A percentile compares a stretch with the other conserved stretches of the same genome.
phyloP scores from a whole-genome alignment of 1,140 invertebrate species.

The Drosophila pachea region DNA sequence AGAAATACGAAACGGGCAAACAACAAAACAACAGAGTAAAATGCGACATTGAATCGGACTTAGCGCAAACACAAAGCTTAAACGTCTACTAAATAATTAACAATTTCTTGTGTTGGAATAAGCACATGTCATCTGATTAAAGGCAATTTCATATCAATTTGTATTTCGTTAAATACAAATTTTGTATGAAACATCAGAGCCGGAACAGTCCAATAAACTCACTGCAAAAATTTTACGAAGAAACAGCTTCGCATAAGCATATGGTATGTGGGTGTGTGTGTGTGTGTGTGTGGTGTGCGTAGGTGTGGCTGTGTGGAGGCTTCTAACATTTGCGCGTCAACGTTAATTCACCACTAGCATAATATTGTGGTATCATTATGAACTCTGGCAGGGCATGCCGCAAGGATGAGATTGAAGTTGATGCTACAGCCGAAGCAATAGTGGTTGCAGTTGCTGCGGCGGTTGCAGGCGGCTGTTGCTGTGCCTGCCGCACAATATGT shows the following conservation, averaged over 20 bases:
- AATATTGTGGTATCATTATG: constrained; percentile 76
- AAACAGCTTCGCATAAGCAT: constrained; percentile 40
- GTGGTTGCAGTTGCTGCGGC: constrained; percentile 23
- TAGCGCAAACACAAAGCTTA: neutral
- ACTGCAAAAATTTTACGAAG: constrained; percentile 23
- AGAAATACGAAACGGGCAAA: neutral
- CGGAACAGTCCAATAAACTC: constrained; percentile 3
- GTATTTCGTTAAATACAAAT: neutral
- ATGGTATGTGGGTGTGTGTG: constrained; percentile 16
- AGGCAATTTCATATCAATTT: neutral
- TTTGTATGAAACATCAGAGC: neutral
- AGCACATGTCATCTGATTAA: constrained; percentile 13
- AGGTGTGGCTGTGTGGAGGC: constrained; percentile 8
- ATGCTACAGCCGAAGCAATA: constrained; percentile 38
- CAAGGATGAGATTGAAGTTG: constrained; percentile 33
- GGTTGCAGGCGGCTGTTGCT: constrained; percentile 38
- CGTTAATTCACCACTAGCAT: constrained; percentile 64
- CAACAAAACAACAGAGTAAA: neutral
- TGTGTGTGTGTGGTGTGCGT: constrained; percentile 16
- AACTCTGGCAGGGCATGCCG: constrained; percentile 62
- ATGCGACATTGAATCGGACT: neutral
- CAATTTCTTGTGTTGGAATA: neutral
- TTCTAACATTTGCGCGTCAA: constrained; percentile 64
- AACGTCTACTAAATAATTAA: constrained; percentile 7
- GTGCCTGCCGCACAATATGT: constrained; percentile 68